phyloP scores from a whole-genome alignment of 2,113 vertebrate species.

The Thryonomys swinderianus region DNA sequence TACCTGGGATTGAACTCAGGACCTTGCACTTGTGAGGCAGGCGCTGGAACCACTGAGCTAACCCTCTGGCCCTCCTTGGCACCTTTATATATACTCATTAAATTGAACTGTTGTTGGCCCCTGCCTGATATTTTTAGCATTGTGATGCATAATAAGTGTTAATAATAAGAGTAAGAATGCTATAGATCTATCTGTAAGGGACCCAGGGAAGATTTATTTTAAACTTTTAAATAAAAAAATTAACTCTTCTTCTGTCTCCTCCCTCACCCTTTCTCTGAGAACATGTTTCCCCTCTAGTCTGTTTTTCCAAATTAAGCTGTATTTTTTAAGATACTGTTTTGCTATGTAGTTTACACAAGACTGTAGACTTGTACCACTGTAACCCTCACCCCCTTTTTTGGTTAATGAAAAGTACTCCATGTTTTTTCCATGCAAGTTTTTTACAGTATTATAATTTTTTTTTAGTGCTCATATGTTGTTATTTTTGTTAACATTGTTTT shows the following conservation, averaged over 20 bases:
- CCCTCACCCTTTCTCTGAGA: too few relatives aligned
- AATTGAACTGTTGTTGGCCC: not conserved
- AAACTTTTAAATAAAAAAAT: not conserved
- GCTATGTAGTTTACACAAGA: not conserved
- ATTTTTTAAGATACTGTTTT: not conserved
- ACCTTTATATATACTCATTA: not conserved
- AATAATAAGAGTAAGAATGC: not conserved
- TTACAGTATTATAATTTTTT: not conserved
- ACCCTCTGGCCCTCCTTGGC: too few relatives aligned
- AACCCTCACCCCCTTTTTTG: not conserved
- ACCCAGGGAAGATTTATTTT: not conserved
- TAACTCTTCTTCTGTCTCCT: too few relatives aligned
- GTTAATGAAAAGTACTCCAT: not conserved
- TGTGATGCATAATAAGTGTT: conserved; percentile 28
- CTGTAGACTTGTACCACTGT: not conserved
- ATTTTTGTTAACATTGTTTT: not conserved
- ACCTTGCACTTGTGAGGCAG: too few relatives aligned
- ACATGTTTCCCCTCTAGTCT: not conserved
- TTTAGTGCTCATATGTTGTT: not conserved
- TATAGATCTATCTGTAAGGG: not conserved
- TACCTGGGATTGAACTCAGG: too few relatives aligned
- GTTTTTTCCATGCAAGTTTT: not conserved
- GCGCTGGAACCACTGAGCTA: too few relatives aligned
- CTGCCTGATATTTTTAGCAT: not conserved
- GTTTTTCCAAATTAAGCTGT: not conserved